Evolutionary conservation across 2,888 invertebrate species (phyloP).

Genomic region (Caenorhabditis sinica): DNA sequence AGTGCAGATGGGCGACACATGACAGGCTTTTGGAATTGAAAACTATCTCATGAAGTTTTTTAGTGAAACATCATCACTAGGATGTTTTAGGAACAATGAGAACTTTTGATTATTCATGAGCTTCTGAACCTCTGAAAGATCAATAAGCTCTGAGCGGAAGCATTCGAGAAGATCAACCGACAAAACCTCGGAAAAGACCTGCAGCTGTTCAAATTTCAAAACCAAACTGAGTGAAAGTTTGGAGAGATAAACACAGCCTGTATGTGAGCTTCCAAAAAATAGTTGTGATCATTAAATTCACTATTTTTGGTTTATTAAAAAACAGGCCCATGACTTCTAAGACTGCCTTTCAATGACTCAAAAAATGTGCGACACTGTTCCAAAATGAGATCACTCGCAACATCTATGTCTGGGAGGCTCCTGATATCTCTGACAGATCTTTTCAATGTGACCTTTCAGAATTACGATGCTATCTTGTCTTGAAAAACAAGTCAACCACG

Average conservation of each 20-base stretch:
- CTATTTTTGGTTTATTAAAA: too few relatives aligned
- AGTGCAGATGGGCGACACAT: constrained; percentile 51
- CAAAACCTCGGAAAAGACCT: background rate
- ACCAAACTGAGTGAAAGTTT: background rate
- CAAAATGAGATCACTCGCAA: background rate
- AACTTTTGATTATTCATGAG: background rate
- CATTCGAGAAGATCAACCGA: background rate
- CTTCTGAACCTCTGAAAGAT: background rate
- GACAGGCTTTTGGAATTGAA: constrained; percentile 10
- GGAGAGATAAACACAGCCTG: background rate
- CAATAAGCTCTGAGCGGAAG: background rate
- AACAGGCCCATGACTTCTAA: too few relatives aligned
- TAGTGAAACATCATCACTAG: background rate
- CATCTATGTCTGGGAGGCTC: background rate
- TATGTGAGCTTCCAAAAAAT: too few relatives aligned
- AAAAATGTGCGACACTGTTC: background rate
- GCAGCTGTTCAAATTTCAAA: constrained; percentile 26
- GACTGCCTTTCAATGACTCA: too few relatives aligned
- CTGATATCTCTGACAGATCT: background rate
- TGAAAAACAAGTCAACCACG: constrained; percentile 15
- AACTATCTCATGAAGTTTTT: constrained; percentile 8
- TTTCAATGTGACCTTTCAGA: background rate
- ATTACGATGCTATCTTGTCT: background rate
- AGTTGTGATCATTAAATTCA: too few relatives aligned
- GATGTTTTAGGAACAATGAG: background rate